Percentiles rank a stretch among this genome's conserved stretches.
Conservation (phyloP, 2,888 invertebrate species). For the Mesochorus sp. region DNA sequence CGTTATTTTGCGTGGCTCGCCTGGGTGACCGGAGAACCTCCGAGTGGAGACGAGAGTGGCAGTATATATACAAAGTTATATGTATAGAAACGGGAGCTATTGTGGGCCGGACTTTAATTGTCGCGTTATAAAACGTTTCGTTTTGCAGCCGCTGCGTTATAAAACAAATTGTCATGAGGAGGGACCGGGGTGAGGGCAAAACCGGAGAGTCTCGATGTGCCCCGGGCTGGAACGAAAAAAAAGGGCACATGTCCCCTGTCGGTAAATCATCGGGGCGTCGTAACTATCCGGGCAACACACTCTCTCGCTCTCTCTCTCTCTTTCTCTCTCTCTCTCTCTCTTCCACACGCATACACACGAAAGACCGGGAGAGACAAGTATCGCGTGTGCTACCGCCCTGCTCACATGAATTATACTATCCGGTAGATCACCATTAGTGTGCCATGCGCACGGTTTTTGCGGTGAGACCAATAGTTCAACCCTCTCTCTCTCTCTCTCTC, state of each 20-base stretch:
- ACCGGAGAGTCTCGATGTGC: constrained; percentile 15
- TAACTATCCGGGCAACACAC: constrained; percentile 50
- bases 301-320: neutral
- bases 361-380: constrained; percentile 54
- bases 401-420: constrained; percentile 74
- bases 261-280: constrained; percentile 63
- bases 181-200: constrained; percentile 55
- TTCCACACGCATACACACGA: constrained; percentile 22
- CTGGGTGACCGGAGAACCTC: neutral
- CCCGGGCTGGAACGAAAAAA: neutral
- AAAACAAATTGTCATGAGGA: constrained; percentile 72
- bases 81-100: constrained; percentile 18
- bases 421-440: constrained; percentile 71
- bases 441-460: constrained; percentile 41
- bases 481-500: constrained; percentile 18
- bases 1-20: constrained; percentile 19
- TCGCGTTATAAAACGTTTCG: constrained; percentile 65
- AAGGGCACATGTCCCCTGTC: constrained; percentile 37
- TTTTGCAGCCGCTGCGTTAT: constrained; percentile 60
- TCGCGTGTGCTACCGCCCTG: constrained; percentile 64
- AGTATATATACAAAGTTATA: neutral
- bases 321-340: neutral
- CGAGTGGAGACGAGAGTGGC: neutral
- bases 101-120: constrained; percentile 57
- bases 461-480: constrained; percentile 39